Evolutionary conservation across 2,797 vertebrate species (phyloP).

Genomic region (Tapera naevia): DNA sequence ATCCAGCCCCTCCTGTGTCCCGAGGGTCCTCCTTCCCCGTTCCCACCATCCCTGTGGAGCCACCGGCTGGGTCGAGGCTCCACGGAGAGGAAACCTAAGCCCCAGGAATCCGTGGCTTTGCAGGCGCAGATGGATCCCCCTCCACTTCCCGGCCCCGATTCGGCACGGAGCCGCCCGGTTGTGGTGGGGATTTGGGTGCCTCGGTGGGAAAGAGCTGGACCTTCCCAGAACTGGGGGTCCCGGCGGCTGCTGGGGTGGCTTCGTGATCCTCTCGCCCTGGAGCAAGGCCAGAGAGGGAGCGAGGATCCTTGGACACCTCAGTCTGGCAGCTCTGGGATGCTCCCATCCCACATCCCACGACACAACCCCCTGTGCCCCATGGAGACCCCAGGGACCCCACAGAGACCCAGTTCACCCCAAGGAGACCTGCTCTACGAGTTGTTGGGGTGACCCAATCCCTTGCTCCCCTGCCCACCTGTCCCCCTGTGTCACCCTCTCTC

Average conservation of each 20-base stretch:
- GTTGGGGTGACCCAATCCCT: neutral
- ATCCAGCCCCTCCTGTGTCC: neutral
- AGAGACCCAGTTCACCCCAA: neutral
- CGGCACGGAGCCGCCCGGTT: fast-evolving
- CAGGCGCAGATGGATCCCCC: neutral
- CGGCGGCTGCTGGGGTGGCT: neutral
- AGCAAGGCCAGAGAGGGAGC: neutral
- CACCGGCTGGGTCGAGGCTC: neutral
- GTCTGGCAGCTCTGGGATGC: no score
- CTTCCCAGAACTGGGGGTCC: neutral
- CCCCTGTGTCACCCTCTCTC: neutral
- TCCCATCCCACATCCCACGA: no score
- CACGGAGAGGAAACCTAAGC: neutral
- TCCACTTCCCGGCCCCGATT: fast-evolving
- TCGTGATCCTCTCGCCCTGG: neutral
- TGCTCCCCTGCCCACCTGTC: neutral
- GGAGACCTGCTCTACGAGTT: neutral
- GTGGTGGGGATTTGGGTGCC: neutral
- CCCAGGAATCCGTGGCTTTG: neutral
- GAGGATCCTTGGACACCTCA: no score
- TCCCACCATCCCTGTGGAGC: neutral
- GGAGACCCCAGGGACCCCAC: neutral
- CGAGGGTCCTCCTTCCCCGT: neutral
- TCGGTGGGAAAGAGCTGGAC: neutral
- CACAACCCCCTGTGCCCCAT: no score